phyloP scores from a whole-genome alignment of 2,888 invertebrate species.

The Gari tellinella region DNA sequence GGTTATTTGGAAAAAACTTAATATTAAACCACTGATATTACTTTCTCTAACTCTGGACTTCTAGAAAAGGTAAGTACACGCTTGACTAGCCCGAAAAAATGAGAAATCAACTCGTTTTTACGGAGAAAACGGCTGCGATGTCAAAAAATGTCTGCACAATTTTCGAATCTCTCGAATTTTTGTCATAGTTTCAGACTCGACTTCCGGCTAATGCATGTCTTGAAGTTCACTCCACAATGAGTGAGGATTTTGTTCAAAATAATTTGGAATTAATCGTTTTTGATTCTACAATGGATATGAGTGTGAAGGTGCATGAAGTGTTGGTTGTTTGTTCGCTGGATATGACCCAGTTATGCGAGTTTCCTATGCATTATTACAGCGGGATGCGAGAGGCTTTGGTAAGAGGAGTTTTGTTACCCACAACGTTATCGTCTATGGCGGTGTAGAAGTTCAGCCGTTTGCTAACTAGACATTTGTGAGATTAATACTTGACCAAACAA shows the following conservation, averaged over 20 bases:
- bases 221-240: slow-evolving; percentile 41
- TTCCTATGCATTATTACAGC: background rate
- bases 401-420: too few species aligned
- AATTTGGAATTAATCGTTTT: slow-evolving; percentile 14
- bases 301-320: slow-evolving; percentile 1
- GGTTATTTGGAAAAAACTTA: slow-evolving; percentile 70
- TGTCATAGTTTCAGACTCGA: slow-evolving; percentile 83
- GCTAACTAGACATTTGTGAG: too few species aligned
- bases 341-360: slow-evolving; percentile 51
- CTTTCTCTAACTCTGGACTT: slow-evolving; percentile 86
- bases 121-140: slow-evolving; percentile 65
- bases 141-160: slow-evolving; percentile 78
- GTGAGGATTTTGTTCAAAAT: background rate
- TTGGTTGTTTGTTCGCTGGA: slow-evolving; percentile 14
- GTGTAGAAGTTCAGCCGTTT: too few species aligned
- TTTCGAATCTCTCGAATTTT: slow-evolving; percentile 84
- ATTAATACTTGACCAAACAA: too few species aligned
- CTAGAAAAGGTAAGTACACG: slow-evolving; percentile 87
- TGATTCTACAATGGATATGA: slow-evolving; percentile 4
- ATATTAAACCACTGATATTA: slow-evolving; percentile 53
- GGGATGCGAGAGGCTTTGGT: too few species aligned
- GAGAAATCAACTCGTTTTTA: slow-evolving; percentile 54
- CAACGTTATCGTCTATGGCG: too few species aligned
- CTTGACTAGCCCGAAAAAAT: slow-evolving; percentile 44
- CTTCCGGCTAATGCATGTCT: slow-evolving; percentile 78